These are phyloP conservation scores for Macrotrachela quadricornifera DNA, from an alignment of 1,140 invertebrate species.

Conservation along the genomic window DNA sequence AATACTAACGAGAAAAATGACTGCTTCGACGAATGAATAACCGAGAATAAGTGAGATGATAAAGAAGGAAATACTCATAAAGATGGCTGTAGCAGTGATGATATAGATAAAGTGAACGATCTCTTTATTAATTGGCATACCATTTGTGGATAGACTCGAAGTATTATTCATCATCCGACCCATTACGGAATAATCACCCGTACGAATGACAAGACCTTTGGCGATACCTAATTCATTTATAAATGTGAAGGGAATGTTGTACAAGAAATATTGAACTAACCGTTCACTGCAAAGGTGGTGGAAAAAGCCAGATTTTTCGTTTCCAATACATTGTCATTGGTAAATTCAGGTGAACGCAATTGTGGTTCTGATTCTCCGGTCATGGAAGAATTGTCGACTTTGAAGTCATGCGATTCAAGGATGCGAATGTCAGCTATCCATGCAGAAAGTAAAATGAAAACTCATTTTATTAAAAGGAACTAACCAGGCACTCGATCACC, in stretches of 20 bases:
- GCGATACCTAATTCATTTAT: too few relatives aligned
- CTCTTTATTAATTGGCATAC: constrained; percentile 91
- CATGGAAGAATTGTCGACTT: constrained; percentile 50
- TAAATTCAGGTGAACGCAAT: constrained; percentile 38
- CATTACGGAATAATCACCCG: constrained; percentile 93
- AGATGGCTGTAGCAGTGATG: constrained; percentile 91
- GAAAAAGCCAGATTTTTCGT: constrained; percentile 50
- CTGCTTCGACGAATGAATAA: constrained; percentile 91
- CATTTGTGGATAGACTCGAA: constrained; percentile 66
- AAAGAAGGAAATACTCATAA: constrained; percentile 90
- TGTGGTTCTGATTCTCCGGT: constrained; percentile 52
- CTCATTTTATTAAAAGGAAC: constrained; percentile 52
- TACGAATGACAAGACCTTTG: constrained; percentile 80
- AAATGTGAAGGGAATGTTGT: too few relatives aligned
- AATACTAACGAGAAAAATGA: constrained; percentile 92
- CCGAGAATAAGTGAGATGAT: constrained; percentile 83
- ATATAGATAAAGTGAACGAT: constrained; percentile 97
- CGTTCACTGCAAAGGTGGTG: constrained; percentile 47
- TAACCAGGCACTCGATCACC: constrained; percentile 59
- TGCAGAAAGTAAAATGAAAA: constrained; percentile 1
- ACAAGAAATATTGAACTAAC: neutral
- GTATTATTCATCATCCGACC: constrained; percentile 89
- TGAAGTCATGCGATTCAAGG: constrained; percentile 42
- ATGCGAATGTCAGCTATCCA: constrained; percentile 59
- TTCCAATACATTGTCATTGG: constrained; percentile 44